These are phyloP conservation scores for Drosophila sproati DNA, from an alignment of 1,140 invertebrate species.

Conservation along the genomic window DNA sequence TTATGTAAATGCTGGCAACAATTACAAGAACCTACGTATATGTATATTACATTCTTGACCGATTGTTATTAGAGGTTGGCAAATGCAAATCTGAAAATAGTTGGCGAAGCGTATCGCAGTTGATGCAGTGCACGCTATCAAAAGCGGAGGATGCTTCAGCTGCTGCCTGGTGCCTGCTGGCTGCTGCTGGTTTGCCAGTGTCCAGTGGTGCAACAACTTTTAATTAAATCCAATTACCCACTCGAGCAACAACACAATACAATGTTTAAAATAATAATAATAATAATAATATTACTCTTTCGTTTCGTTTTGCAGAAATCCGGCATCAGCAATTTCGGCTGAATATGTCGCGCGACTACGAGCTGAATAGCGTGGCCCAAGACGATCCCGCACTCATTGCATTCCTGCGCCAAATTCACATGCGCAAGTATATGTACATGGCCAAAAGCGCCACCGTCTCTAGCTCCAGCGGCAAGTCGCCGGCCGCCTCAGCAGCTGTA, in stretches of 20 bases:
- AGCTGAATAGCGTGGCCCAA: constrained; percentile 89
- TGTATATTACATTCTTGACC: constrained; percentile 1
- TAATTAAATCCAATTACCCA: constrained; percentile 75
- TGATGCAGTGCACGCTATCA: constrained; percentile 59
- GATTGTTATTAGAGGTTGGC: constrained; percentile 44
- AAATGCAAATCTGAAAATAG: constrained; percentile 73
- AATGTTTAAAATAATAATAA: background rate
- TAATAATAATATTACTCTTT: constrained; percentile 13
- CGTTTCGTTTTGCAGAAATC: constrained; percentile 85
- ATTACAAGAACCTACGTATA: background rate
- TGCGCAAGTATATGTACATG: constrained; percentile 85
- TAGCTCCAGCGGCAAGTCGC: constrained; percentile 53
- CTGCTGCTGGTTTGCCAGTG: constrained; percentile 29
- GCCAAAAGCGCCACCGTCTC: constrained; percentile 56
- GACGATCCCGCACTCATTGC: constrained; percentile 89
- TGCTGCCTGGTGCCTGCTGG: constrained; percentile 2
- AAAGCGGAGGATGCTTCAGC: background rate
- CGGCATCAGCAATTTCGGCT: constrained; percentile 88
- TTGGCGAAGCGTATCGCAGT: constrained; percentile 64
- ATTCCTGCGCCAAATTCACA: constrained; percentile 89
- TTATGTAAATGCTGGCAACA: background rate
- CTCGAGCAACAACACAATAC: constrained; percentile 20
- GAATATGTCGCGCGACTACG: constrained; percentile 91
- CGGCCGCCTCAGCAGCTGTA: constrained; percentile 36
- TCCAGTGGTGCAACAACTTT: constrained; percentile 79